Conservation (phyloP, 2,113 vertebrate genomes). For the Hydrolagus affinis region DNA sequence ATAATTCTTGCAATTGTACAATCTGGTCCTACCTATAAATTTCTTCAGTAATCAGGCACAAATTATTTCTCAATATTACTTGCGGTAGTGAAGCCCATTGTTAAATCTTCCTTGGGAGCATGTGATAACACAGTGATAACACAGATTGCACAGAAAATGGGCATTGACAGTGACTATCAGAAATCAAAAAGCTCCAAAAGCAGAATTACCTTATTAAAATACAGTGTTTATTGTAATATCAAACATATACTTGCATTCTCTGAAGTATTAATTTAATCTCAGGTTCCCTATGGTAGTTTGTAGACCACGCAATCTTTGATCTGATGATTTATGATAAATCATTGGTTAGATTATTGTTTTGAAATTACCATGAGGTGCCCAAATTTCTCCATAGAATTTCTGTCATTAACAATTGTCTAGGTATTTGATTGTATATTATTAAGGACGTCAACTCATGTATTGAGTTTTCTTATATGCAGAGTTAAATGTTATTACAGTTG, state of each 20-base stretch:
- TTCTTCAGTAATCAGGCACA: background rate
- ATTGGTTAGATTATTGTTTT: background rate
- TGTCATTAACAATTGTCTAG: background rate
- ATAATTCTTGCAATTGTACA: background rate
- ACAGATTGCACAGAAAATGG: background rate
- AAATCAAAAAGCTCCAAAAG: background rate
- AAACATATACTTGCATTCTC: too few species aligned
- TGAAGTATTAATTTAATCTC: background rate
- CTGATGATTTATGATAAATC: background rate
- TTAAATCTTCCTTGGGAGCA: background rate
- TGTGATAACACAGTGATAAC: background rate
- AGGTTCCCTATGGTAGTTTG: background rate
- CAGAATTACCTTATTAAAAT: background rate
- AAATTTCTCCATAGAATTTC: background rate
- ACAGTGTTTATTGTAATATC: background rate
- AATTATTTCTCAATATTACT: slow-evolving; percentile 20
- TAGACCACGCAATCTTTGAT: slow-evolving; percentile 7
- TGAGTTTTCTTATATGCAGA: background rate
- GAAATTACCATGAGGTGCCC: background rate
- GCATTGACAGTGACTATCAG: background rate
- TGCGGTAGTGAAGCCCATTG: background rate
- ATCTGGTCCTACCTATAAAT: background rate
- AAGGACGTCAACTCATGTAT: background rate
- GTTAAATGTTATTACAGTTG: background rate
- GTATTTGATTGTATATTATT: too few species aligned